phyloP scores from a whole-genome alignment of 2,888 invertebrate species.

The Homarus gammarus region DNA sequence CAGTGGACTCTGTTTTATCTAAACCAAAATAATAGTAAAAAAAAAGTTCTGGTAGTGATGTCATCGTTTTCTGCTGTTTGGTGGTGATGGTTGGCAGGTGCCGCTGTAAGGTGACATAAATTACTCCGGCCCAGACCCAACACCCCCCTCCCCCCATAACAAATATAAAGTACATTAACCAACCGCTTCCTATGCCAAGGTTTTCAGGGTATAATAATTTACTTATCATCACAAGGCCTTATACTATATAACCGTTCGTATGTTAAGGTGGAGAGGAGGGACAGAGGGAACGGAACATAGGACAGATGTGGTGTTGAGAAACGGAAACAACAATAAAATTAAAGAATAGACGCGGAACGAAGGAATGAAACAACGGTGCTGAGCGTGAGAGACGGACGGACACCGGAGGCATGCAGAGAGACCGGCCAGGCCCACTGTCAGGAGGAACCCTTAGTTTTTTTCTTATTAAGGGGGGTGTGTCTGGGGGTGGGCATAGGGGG shows the following conservation, averaged over 20 bases:
- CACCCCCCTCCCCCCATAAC: not conserved
- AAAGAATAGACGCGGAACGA: constrained; percentile 46
- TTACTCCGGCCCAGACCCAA: too few species aligned
- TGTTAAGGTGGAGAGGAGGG: constrained; percentile 41
- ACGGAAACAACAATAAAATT: constrained; percentile 60
- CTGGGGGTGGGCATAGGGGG: not conserved
- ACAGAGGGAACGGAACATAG: constrained; percentile 51
- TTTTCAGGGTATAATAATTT: too few species aligned
- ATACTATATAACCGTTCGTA: constrained; percentile 41
- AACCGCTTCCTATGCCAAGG: not conserved
- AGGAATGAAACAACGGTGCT: constrained; percentile 64
- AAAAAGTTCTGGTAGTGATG: constrained; percentile 11
- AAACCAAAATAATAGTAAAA: not conserved
- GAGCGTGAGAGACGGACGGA: constrained; percentile 57
- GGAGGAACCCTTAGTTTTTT: not conserved
- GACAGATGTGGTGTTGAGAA: constrained; percentile 61
- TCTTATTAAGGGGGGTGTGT: not conserved
- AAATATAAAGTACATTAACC: not conserved
- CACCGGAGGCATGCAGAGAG: constrained; percentile 45
- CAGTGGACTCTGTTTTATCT: not conserved
- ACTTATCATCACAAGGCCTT: not conserved
- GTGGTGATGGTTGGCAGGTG: constrained; percentile 2
- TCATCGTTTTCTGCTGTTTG: constrained; percentile 24
- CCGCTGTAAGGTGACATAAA: too few species aligned
- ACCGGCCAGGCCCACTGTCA: constrained; percentile 61